phyloP scores from a whole-genome alignment of 2,797 vertebrate species.

The Cyclopterus lumpus region DNA sequence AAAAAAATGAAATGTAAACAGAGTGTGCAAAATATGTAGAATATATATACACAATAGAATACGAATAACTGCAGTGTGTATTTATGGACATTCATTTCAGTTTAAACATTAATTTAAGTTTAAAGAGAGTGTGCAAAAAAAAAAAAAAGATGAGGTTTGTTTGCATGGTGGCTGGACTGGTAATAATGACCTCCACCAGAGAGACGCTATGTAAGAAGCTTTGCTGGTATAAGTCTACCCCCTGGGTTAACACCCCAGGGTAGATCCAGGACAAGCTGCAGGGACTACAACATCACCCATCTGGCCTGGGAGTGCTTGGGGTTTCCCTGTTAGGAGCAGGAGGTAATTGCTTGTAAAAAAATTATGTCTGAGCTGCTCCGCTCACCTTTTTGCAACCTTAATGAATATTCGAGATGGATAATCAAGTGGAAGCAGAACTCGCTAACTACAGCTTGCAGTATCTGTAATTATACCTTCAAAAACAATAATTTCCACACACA shows the following conservation, averaged over 20 bases:
- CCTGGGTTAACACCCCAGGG: neutral
- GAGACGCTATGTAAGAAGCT: neutral
- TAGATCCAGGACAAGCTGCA: slow-evolving; percentile 15
- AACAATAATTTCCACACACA: neutral
- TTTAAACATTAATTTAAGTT: too few species aligned
- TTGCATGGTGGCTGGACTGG: neutral
- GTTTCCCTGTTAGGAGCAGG: neutral
- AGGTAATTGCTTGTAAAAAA: slow-evolving; percentile 28
- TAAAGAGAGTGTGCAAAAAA: too few species aligned
- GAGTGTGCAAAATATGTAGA: too few species aligned
- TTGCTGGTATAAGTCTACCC: neutral
- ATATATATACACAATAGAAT: too few species aligned
- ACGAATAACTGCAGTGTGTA: too few species aligned
- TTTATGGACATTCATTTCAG: too few species aligned
- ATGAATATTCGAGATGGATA: slow-evolving; percentile 48
- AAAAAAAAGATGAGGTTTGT: neutral
- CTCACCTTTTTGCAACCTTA: slow-evolving; percentile 35
- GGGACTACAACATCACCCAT: slow-evolving; percentile 22
- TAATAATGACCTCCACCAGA: neutral
- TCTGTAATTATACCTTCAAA: slow-evolving; percentile 42
- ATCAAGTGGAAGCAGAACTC: slow-evolving; percentile 40
- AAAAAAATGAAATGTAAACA: too few species aligned
- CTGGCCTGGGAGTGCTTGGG: slow-evolving; percentile 2
- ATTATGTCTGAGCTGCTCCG: slow-evolving; percentile 7
- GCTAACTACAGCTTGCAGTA: slow-evolving; percentile 25